A percentile compares a stretch with the other conserved stretches of the same genome.
Conservation (phyloP, 2,888 invertebrate genomes). For the Oscheius onirici region DNA sequence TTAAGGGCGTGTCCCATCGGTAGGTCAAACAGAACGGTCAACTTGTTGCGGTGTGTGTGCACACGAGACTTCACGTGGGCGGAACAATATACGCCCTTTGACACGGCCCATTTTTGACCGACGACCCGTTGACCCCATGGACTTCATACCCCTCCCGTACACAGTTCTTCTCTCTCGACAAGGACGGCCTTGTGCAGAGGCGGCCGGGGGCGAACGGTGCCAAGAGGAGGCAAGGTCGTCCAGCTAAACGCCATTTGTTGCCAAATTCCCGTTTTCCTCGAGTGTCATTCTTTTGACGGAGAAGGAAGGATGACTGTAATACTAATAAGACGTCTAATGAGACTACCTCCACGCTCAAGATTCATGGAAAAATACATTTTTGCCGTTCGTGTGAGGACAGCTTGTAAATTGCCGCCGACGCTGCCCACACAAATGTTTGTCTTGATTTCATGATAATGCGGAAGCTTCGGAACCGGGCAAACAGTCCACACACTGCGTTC, state of each 20-base stretch:
- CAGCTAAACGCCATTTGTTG: conserved; percentile 30
- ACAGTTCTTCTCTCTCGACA: not conserved
- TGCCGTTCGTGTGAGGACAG: too few species aligned
- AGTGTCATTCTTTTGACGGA: too few species aligned
- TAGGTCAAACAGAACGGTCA: conserved; percentile 25
- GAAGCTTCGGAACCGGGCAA: too few species aligned
- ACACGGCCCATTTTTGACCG: not conserved
- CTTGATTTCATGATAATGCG: too few species aligned
- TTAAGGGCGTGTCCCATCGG: conserved; percentile 10
- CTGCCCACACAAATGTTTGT: too few species aligned
- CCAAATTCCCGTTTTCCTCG: conserved; percentile 7
- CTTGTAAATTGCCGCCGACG: too few species aligned
- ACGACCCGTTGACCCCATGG: not conserved
- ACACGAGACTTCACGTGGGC: conserved; percentile 19
- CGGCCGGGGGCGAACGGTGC: conserved; percentile 25
- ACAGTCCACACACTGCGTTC: too few species aligned
- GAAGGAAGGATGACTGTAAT: too few species aligned
- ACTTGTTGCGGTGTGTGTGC: conserved; percentile 9
- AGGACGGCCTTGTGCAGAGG: conserved; percentile 17
- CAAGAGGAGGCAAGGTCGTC: conserved; percentile 31
- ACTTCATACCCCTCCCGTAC: not conserved
- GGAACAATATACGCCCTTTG: conserved; percentile 3
- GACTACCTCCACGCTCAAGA: too few species aligned
- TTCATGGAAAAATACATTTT: too few species aligned
- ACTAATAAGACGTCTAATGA: too few species aligned